Percentiles rank a stretch among this genome's conserved stretches.
Conservation (phyloP, 2,797 vertebrate species). For the Poeciliopsis turneri region DNA sequence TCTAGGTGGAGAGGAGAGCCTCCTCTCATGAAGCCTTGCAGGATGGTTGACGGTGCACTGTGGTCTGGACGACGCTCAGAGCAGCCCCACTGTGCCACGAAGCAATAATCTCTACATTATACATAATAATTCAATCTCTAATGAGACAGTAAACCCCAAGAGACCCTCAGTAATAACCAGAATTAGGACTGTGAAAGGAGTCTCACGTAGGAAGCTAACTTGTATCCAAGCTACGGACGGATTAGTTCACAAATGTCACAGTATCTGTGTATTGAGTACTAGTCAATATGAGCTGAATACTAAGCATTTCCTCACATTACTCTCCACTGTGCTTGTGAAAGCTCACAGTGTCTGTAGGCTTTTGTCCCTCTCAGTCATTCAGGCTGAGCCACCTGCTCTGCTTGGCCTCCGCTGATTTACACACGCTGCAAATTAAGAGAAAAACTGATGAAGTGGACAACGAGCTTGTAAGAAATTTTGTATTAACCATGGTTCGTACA, state of each 20-base stretch:
- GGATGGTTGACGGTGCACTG: not conserved
- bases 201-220: conserved; percentile 32
- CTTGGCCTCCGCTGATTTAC: conserved; percentile 56
- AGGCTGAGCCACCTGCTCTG: conserved; percentile 75
- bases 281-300: conserved; percentile 76
- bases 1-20: not conserved
- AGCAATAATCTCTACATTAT: conserved; percentile 9
- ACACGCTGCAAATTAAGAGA: conserved; percentile 23
- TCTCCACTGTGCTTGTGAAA: conserved; percentile 72
- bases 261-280: conserved; percentile 64
- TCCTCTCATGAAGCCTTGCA: not conserved
- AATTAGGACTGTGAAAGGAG: conserved; percentile 29
- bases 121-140: not conserved
- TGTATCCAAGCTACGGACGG: conserved; percentile 57
- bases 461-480: not conserved
- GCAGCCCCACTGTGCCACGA: conserved; percentile 1
- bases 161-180: conserved; percentile 19
- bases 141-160: not conserved
- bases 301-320: conserved; percentile 73
- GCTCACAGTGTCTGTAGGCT: conserved; percentile 70
- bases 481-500: conserved; percentile 8
- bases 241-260: conserved; percentile 71
- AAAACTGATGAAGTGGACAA: conserved; percentile 35
- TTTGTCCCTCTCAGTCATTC: conserved; percentile 74
- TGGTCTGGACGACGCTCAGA: not conserved